Percentiles rank a stretch among this genome's conserved stretches.
phyloP scores from a whole-genome alignment of 2,888 invertebrate genomes.

The Hypselothyrea guttata region DNA sequence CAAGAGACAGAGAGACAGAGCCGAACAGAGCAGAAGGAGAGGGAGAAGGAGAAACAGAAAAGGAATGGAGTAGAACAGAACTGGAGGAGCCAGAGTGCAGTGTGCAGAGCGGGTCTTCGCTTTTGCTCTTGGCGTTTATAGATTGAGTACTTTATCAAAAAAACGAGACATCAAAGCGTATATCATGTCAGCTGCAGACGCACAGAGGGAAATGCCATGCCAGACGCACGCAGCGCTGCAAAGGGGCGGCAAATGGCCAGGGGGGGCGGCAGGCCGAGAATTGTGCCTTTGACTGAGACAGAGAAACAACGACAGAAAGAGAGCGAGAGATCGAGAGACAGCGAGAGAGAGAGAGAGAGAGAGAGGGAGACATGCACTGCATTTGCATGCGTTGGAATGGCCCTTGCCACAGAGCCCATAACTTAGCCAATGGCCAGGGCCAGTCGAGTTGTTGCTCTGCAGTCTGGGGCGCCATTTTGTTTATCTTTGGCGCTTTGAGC shows the following conservation, averaged over 20 bases:
- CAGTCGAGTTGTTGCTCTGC: conserved; percentile 18
- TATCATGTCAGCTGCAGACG: conserved; percentile 71
- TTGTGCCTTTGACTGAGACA: background rate
- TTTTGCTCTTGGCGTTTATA: conserved; percentile 74
- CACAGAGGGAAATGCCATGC: conserved; percentile 24
- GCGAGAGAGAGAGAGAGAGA: background rate
- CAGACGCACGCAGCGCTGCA: conserved; percentile 2
- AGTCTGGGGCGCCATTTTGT: conserved; percentile 66
- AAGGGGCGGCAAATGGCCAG: background rate
- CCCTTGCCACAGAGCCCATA: conserved; percentile 36
- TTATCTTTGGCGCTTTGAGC: conserved; percentile 70
- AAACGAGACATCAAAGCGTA: conserved; percentile 75
- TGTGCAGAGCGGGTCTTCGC: conserved; percentile 53
- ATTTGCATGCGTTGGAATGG: conserved; percentile 43
- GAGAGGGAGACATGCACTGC: conserved; percentile 11
- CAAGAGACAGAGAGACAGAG: conserved; percentile 3
- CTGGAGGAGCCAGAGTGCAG: background rate
- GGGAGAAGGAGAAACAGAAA: background rate
- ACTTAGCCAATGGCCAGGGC: conserved; percentile 65
- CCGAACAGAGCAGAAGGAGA: conserved; percentile 2
- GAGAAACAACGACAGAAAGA: background rate
- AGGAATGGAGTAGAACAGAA: background rate
- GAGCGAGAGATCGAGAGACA: background rate
- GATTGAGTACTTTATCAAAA: conserved; percentile 77
- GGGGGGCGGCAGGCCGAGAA: background rate